Evolutionary conservation across 2,888 invertebrate genomes (phyloP), one percentile per base, ranked within the genome.

Genomic region (Arctia plantaginis): DNA sequence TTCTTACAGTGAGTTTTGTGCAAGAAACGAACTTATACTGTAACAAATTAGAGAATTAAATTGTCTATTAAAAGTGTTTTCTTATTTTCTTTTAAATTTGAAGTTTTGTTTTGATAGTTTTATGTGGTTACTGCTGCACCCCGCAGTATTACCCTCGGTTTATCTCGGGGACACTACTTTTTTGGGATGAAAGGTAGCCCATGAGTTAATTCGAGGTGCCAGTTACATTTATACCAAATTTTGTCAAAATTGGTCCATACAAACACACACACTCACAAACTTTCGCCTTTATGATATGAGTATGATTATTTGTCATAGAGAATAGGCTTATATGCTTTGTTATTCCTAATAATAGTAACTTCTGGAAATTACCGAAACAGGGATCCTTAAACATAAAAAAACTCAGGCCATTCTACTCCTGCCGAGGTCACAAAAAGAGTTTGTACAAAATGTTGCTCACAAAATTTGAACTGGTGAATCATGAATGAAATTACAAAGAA

Each of bases 401-500:
- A 15, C 10, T 59, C 27, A 0, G 4, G 3, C 2, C 0, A 13
- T 59, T 59, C 59, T 59, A 65, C 3, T 18, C 30, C 27, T 44
- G 59, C 20, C 18, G 41, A 62, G 51, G 41, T 62, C 12, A 62
- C 12, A 64, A 1, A 41, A 30, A 18, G 0, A 15, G 12, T 67
- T 47, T 30, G 23, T n/a, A 55, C 1, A 10, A 23, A 3, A 55
- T 55, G 23, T 12, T 12, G 2, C 12, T 55, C n/a, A 55, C 23
- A 12, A 39, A 39, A 39, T 27, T 3, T 13, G 44, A 65, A 55
- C 55, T 41, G 27, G n/a, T 30, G 33, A 39, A 73, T 33, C 70
- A 59, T 74, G 74, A 74, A 74, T 70, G 70, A 74, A 44, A 39
- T n/a, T 51, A 47, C 55, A 64, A 69, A 65, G 4, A 69, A 51